Evolutionary conservation across 2,888 invertebrate genomes (phyloP).

Genomic region (Phasia obesa): DNA sequence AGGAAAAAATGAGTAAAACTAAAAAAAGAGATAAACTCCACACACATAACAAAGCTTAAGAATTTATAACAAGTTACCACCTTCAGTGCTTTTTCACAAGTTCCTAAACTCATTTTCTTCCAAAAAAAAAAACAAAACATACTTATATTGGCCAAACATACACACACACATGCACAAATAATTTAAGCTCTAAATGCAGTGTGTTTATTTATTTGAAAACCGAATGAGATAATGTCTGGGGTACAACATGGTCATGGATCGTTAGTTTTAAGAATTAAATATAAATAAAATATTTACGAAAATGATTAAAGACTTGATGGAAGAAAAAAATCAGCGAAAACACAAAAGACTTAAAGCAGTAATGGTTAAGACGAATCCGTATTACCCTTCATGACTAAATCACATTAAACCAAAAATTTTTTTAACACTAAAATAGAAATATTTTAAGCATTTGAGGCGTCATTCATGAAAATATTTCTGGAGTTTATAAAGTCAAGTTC

Average conservation of each 20-base stretch:
- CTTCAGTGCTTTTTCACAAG: slow-evolving; percentile 51
- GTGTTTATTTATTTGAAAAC: neutral
- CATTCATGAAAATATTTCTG: no score
- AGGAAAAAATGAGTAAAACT: slow-evolving; percentile 36
- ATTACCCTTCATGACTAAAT: neutral
- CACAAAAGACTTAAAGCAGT: neutral
- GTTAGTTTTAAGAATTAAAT: slow-evolving; percentile 33
- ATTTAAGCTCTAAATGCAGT: no score
- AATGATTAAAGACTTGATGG: slow-evolving; percentile 64
- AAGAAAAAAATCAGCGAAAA: slow-evolving; percentile 57
- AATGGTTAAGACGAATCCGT: neutral
- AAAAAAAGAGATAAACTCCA: slow-evolving; percentile 19
- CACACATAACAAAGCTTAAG: slow-evolving; percentile 20
- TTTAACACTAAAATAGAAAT: no score
- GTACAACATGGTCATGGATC: slow-evolving; percentile 20
- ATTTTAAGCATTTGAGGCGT: no score
- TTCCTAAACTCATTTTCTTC: slow-evolving; percentile 49
- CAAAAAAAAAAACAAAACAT: slow-evolving; percentile 9
- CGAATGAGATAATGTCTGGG: neutral
- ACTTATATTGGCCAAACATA: slow-evolving; percentile 32
- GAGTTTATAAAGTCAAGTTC: no score
- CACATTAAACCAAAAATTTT: no score
- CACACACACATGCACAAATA: neutral
- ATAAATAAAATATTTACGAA: slow-evolving; percentile 61
- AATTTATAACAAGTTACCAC: slow-evolving; percentile 69